Evolutionary conservation across 2,797 vertebrate species (phyloP).

Genomic region (Knipowitschia caucasica): DNA sequence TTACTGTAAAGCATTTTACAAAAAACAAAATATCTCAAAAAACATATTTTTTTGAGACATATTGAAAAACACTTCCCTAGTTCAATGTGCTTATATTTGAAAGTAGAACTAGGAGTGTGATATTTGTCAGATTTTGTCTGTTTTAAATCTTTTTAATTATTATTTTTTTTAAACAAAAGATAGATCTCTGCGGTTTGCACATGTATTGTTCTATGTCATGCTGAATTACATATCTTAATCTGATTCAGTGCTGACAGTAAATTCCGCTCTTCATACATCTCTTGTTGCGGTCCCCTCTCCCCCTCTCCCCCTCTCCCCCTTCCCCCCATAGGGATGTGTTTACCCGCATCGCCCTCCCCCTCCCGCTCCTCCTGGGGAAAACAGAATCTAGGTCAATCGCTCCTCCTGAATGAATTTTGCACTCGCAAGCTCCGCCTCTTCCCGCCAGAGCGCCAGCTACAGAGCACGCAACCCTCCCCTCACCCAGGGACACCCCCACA

Average conservation of each 20-base stretch:
- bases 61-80: too few relatives aligned
- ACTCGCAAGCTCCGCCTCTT: conserved; percentile 68
- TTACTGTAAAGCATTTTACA: too few relatives aligned
- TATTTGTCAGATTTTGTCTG: background rate
- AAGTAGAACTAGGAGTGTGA: background rate
- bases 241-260: conserved; percentile 52
- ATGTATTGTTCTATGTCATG: conserved; percentile 1
- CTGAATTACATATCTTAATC: conserved; percentile 25
- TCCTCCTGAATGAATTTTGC: conserved; percentile 82
- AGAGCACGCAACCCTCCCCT: conserved; percentile 70
- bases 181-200: background rate
- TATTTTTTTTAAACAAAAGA: background rate
- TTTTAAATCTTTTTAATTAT: background rate
- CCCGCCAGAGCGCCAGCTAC: conserved; percentile 58
- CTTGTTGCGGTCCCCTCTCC: conserved; percentile 41
- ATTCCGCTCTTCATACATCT: conserved; percentile 51
- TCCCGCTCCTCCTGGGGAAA: conserved; percentile 64
- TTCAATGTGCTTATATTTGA: too few relatives aligned
- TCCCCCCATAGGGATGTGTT: conserved; percentile 72
- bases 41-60: too few relatives aligned
- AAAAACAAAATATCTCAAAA: too few relatives aligned
- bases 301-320: conserved; percentile 38
- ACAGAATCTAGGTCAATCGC: conserved; percentile 81
- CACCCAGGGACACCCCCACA: conserved; percentile 73
- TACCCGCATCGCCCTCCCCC: conserved; percentile 63